These are phyloP conservation scores for Allophyes oxyacanthae DNA, from an alignment of 2,888 invertebrate genomes.

Conservation along the genomic window DNA sequence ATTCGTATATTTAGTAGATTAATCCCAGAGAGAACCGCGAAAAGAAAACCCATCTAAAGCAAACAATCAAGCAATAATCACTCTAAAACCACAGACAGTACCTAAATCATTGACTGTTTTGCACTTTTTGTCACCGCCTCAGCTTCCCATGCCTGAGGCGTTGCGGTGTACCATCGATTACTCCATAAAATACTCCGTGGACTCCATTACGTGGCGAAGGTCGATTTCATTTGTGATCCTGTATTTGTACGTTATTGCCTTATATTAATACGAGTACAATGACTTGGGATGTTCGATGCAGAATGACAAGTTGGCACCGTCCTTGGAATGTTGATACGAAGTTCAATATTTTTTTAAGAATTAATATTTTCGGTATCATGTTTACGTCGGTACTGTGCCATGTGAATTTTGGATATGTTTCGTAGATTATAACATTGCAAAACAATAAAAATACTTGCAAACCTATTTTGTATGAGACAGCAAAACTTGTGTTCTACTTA, in stretches of 20 bases:
- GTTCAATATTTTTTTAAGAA: too few species aligned
- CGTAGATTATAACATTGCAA: background rate
- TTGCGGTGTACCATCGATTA: conserved; percentile 42
- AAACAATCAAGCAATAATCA: background rate
- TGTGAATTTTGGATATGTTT: background rate
- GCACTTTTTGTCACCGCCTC: conserved; percentile 14
- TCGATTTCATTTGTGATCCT: conserved; percentile 81
- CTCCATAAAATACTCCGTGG: conserved; percentile 47
- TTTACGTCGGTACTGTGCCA: background rate
- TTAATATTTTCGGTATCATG: too few species aligned
- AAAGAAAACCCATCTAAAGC: background rate
- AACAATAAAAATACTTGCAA: background rate
- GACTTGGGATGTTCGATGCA: conserved; percentile 11
- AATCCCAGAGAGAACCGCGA: too few species aligned
- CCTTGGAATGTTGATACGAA: background rate
- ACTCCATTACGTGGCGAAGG: conserved; percentile 69
- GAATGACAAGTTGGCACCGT: background rate
- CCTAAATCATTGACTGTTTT: background rate
- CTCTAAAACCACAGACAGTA: background rate
- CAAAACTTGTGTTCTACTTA: conserved; percentile 1
- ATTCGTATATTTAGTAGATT: too few species aligned
- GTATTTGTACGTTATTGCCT: conserved; percentile 71
- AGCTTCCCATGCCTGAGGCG: conserved; percentile 5
- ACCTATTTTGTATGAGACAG: too few species aligned
- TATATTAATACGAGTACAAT: conserved; percentile 51